A percentile compares a stretch with the other conserved stretches of the same genome.
These are phyloP conservation scores for Hippocampus comes DNA, from an alignment of 2,113 vertebrate species.

Conservation along the genomic window DNA sequence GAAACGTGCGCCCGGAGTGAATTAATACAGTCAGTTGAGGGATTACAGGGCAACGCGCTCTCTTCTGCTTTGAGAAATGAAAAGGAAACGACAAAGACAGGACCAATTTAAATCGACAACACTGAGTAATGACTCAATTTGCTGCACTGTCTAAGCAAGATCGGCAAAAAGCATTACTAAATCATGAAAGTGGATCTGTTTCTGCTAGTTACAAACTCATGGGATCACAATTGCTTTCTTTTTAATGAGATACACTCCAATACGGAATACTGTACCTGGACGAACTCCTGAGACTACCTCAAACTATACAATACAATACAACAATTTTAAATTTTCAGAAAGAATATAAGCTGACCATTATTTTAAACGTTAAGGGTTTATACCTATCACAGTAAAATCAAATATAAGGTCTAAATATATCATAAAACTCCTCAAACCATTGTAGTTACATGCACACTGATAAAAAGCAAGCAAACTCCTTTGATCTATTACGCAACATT, in stretches of 20 bases:
- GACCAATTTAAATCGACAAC: slow-evolving; percentile 69
- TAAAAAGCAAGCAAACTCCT: too few species aligned
- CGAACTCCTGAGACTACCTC: neutral
- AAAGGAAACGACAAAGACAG: slow-evolving; percentile 66
- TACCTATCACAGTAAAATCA: too few species aligned
- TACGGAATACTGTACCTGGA: slow-evolving; percentile 18
- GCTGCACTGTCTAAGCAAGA: slow-evolving; percentile 63
- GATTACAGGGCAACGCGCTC: slow-evolving; percentile 56
- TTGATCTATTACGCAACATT: too few species aligned
- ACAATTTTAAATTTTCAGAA: too few species aligned
- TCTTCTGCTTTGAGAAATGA: slow-evolving; percentile 62
- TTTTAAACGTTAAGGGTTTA: too few species aligned
- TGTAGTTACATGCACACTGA: too few species aligned
- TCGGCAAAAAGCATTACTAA: slow-evolving; percentile 65
- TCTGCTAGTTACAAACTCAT: slow-evolving; percentile 39
- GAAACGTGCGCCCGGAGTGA: slow-evolving; percentile 61
- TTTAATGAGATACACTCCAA: slow-evolving; percentile 1
- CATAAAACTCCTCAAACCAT: too few species aligned
- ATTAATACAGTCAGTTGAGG: slow-evolving; percentile 67
- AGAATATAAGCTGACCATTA: too few species aligned
- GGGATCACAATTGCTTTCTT: slow-evolving; percentile 36
- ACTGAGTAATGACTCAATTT: slow-evolving; percentile 71
- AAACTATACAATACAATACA: too few species aligned
- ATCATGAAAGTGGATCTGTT: slow-evolving; percentile 60
- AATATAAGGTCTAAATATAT: too few species aligned